These are phyloP conservation scores for Dermolepida albohirtum DNA, from an alignment of 2,888 invertebrate species.

Conservation along the genomic window DNA sequence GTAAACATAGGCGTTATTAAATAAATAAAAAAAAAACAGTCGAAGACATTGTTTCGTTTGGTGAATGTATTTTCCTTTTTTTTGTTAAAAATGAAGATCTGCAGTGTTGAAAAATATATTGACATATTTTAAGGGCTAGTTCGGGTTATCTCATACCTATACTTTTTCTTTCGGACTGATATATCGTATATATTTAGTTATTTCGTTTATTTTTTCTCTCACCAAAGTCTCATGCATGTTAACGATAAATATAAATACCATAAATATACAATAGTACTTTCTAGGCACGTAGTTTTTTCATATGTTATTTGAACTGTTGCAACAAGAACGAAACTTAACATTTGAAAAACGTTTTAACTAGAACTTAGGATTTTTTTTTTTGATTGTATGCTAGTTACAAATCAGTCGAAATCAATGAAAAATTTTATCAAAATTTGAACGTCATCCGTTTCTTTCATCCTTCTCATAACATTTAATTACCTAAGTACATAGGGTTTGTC, in stretches of 20 bases:
- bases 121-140: conserved; percentile 32
- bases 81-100: conserved; percentile 23
- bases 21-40: background rate
- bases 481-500: too few relatives aligned
- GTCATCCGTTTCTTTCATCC: too few relatives aligned
- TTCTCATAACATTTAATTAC: too few relatives aligned
- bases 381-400: too few relatives aligned
- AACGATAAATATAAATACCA: conserved; percentile 11
- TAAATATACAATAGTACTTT: conserved; percentile 11
- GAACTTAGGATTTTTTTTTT: too few relatives aligned
- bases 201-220: conserved; percentile 15
- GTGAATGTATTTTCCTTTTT: conserved; percentile 6
- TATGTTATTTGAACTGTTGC: background rate
- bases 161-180: conserved; percentile 24
- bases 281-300: background rate
- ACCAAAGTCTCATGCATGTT: conserved; percentile 31
- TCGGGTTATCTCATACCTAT: conserved; percentile 34
- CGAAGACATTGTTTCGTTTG: conserved; percentile 24
- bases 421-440: too few relatives aligned
- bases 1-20: too few relatives aligned
- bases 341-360: too few relatives aligned
- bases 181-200: conserved; percentile 18
- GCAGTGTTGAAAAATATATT: conserved; percentile 29
- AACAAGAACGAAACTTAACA: too few relatives aligned
- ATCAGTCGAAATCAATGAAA: too few relatives aligned